phyloP scores from a whole-genome alignment of 2,888 invertebrate genomes.

The Augiades crinisus region DNA sequence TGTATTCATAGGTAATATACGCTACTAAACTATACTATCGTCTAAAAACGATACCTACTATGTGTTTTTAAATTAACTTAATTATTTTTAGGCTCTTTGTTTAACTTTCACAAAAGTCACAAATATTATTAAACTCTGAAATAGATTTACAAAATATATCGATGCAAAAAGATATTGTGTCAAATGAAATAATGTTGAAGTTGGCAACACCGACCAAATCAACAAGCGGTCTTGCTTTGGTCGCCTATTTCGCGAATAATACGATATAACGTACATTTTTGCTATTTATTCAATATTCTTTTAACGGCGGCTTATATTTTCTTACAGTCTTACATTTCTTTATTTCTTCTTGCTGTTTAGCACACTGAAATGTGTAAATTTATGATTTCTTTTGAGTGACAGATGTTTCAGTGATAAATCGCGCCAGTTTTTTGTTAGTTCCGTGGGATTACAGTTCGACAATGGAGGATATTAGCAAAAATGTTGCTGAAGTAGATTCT shows the following conservation, averaged over 20 bases:
- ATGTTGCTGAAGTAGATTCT: conserved; percentile 42
- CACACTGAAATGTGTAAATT: conserved; percentile 47
- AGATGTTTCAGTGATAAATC: conserved; percentile 62
- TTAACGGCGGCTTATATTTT: conserved; percentile 18
- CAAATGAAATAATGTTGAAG: neutral
- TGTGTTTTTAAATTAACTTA: no score
- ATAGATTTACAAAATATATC: no score
- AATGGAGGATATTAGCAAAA: conserved; percentile 56
- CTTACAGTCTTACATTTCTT: neutral
- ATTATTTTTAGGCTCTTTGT: no score
- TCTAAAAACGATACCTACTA: no score
- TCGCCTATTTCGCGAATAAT: conserved; percentile 40
- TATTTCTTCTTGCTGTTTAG: conserved; percentile 29
- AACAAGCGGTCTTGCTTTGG: conserved; percentile 62
- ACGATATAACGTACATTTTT: conserved; percentile 16
- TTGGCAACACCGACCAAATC: conserved; percentile 63
- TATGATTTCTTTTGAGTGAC: conserved; percentile 53
- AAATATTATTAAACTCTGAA: no score
- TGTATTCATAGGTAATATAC: no score
- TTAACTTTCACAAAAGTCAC: no score
- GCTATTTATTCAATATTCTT: conserved; percentile 24
- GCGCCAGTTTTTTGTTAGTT: conserved; percentile 57
- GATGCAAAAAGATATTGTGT: neutral
- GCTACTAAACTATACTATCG: no score
- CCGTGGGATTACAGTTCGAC: conserved; percentile 37